phyloP scores from a whole-genome alignment of 2,113 vertebrate species.

The Antechinus stuartii region DNA sequence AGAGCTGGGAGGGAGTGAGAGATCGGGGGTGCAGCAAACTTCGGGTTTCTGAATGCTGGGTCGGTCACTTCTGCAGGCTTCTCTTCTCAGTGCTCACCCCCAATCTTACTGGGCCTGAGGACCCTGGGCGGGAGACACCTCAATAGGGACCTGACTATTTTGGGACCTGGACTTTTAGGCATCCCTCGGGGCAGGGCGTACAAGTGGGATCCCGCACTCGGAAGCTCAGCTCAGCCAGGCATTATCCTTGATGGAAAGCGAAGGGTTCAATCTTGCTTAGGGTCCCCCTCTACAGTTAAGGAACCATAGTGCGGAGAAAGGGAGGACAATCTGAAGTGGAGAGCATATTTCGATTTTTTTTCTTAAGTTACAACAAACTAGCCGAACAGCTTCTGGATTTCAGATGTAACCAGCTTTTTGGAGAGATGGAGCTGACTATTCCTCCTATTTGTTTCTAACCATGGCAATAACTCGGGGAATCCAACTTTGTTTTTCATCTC shows the following conservation, averaged over 20 bases:
- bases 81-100: neutral
- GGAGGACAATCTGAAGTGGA: neutral
- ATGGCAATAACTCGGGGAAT: neutral
- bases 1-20: neutral
- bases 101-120: neutral
- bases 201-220: neutral
- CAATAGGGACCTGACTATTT: neutral
- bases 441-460: neutral
- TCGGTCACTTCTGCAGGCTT: neutral
- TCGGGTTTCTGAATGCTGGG: neutral
- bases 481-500: constrained; percentile 9
- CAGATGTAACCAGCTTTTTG: neutral
- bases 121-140: neutral
- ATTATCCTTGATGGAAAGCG: neutral
- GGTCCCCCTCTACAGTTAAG: neutral
- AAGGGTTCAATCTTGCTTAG: neutral
- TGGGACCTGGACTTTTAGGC: neutral
- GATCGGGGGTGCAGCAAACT: neutral
- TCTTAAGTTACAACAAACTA: neutral
- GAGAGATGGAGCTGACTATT: neutral
- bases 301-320: neutral
- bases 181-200: neutral
- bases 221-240: neutral
- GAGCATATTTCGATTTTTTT: neutral
- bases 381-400: neutral